Evolutionary conservation across 2,888 invertebrate species (phyloP).

Genomic region (Diplazon laetatorius): DNA sequence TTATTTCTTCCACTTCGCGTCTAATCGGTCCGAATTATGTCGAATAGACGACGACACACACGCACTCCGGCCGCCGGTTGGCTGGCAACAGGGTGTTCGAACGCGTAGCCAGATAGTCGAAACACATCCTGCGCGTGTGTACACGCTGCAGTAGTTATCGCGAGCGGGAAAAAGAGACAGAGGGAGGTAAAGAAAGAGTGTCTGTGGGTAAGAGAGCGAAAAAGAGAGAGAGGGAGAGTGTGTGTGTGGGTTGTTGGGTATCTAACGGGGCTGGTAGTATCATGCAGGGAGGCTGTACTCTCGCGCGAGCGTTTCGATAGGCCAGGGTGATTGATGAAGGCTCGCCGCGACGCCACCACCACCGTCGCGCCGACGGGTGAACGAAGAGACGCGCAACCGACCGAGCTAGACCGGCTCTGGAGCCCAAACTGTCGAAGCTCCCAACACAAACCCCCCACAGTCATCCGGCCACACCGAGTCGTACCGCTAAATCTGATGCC

Average conservation of each 20-base stretch:
- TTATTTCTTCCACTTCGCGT: neutral
- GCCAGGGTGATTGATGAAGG: constrained; percentile 68
- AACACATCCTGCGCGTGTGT: constrained; percentile 31
- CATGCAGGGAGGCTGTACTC: constrained; percentile 54
- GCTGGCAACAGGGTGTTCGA: constrained; percentile 56
- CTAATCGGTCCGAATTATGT: neutral
- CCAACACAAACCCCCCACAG: constrained; percentile 12
- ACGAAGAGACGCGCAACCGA: constrained; percentile 55
- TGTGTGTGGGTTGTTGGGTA: constrained; percentile 34
- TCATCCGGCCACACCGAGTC: constrained; percentile 23
- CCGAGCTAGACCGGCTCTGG: constrained; percentile 55
- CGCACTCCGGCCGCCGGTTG: constrained; percentile 47
- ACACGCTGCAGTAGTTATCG: too few relatives aligned
- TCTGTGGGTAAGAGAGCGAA: too few relatives aligned
- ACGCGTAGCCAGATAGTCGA: neutral
- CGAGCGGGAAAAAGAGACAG: too few relatives aligned
- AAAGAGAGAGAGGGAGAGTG: constrained; percentile 8
- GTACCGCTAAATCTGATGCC: constrained; percentile 64
- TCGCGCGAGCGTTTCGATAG: constrained; percentile 46
- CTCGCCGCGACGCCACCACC: constrained; percentile 45
- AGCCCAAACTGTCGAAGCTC: constrained; percentile 24
- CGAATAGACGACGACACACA: constrained; percentile 36
- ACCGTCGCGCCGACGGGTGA: constrained; percentile 44
- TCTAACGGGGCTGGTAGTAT: constrained; percentile 50
- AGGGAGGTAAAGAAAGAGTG: too few relatives aligned